phyloP scores from a whole-genome alignment of 2,113 vertebrate species.

The Silurus meridionalis region DNA sequence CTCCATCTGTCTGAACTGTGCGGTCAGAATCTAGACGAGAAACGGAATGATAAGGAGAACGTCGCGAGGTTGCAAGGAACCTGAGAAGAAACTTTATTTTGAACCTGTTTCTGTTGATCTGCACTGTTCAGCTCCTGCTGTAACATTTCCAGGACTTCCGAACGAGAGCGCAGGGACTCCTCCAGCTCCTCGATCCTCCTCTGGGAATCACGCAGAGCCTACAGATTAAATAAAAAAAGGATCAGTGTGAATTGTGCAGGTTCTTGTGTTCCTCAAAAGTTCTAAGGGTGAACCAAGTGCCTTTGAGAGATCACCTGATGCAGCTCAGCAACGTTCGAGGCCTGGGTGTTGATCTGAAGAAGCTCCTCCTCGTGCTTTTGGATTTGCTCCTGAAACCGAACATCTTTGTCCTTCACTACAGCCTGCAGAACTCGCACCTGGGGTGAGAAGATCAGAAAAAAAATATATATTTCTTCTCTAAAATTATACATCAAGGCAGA shows the following conservation, averaged over 20 bases:
- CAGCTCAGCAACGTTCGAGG: slow-evolving; percentile 72
- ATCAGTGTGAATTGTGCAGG: neutral
- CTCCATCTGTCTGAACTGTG: slow-evolving; percentile 83
- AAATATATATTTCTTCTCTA: no score
- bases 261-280: neutral
- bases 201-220: slow-evolving; percentile 78
- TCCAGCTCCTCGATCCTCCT: slow-evolving; percentile 82
- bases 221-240: neutral
- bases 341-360: slow-evolving; percentile 64
- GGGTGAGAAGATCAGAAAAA: slow-evolving; percentile 7
- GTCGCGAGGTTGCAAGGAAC: neutral
- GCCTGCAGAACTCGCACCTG: slow-evolving; percentile 81
- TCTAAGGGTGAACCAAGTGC: neutral
- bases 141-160: slow-evolving; percentile 84
- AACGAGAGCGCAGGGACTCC: slow-evolving; percentile 76
- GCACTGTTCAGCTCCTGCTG: slow-evolving; percentile 81
- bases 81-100: neutral
- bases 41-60: neutral
- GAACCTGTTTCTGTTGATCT: slow-evolving; percentile 87
- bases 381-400: slow-evolving; percentile 81
- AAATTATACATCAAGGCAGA: neutral
- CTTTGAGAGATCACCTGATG: slow-evolving; percentile 77
- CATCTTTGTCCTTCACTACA: slow-evolving; percentile 84
- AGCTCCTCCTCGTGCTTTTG: slow-evolving; percentile 86
- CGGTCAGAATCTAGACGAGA: slow-evolving; percentile 74